These are phyloP conservation scores for Suncus etruscus DNA, from an alignment of 2,113 vertebrate genomes.

Conservation along the genomic window DNA sequence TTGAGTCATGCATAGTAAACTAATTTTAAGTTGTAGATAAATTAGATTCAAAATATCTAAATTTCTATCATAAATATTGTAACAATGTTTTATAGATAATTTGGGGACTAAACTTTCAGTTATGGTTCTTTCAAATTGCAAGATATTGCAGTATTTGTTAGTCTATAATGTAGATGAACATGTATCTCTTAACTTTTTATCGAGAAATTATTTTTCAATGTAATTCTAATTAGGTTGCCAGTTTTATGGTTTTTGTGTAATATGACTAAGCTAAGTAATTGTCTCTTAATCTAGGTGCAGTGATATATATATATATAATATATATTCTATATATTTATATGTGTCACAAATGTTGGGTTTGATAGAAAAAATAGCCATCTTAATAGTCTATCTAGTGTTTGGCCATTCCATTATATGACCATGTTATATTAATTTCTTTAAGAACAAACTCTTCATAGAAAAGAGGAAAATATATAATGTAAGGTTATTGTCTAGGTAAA, in stretches of 20 bases:
- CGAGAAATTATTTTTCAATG: slow-evolving; percentile 11
- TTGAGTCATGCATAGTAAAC: background rate
- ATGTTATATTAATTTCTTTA: background rate
- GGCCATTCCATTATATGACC: background rate
- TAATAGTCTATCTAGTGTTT: no score
- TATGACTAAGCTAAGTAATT: background rate
- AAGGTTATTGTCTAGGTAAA: background rate
- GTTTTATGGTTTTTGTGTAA: slow-evolving; percentile 8
- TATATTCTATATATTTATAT: background rate
- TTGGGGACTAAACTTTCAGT: background rate
- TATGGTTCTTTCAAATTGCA: slow-evolving; percentile 31
- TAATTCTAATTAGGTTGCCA: slow-evolving; percentile 20
- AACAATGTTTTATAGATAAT: background rate
- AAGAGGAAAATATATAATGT: background rate
- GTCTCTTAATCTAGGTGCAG: background rate
- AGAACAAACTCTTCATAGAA: background rate
- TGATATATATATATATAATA: background rate
- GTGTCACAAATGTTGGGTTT: background rate
- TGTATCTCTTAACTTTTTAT: slow-evolving; percentile 21
- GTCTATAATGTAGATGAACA: background rate
- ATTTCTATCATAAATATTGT: slow-evolving; percentile 8
- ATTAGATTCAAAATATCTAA: background rate
- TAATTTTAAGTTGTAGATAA: background rate
- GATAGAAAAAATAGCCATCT: background rate
- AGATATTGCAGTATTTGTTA: background rate